Evolutionary conservation across 2,888 invertebrate genomes (phyloP).

Genomic region (Nomada goodeniana): DNA sequence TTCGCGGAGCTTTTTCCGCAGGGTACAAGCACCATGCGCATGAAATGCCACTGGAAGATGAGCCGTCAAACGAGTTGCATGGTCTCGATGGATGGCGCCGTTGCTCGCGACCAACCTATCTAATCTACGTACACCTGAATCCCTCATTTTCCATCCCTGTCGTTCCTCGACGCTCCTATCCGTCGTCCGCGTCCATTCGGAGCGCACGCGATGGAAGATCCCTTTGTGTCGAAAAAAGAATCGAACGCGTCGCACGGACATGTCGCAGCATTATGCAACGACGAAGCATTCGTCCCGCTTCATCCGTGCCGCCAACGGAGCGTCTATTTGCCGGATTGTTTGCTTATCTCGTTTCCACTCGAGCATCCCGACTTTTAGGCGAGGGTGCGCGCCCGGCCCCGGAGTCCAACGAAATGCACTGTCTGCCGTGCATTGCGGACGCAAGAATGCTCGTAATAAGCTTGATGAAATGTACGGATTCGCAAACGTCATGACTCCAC

Average conservation of each 20-base stretch:
- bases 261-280: constrained; percentile 35
- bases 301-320: neutral
- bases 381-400: too few species aligned
- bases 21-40: neutral
- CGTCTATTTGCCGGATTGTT: constrained; percentile 38
- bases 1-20: too few species aligned
- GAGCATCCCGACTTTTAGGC: constrained; percentile 11
- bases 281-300: neutral
- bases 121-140: neutral
- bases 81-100: neutral
- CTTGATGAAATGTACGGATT: constrained; percentile 5
- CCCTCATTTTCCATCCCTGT: neutral
- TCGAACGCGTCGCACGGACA: neutral
- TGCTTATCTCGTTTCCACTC: constrained; percentile 33
- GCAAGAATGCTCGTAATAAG: neutral
- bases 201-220: neutral
- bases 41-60: neutral
- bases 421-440: neutral
- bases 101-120: neutral
- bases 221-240: neutral
- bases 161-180: neutral
- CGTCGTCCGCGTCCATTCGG: neutral
- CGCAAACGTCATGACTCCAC: neutral
- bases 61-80: neutral
- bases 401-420: neutral